Evolutionary conservation across 2,888 invertebrate genomes (phyloP), one percentile per base, ranked within the genome.

Genomic region (Strigamia transsilvanica): DNA sequence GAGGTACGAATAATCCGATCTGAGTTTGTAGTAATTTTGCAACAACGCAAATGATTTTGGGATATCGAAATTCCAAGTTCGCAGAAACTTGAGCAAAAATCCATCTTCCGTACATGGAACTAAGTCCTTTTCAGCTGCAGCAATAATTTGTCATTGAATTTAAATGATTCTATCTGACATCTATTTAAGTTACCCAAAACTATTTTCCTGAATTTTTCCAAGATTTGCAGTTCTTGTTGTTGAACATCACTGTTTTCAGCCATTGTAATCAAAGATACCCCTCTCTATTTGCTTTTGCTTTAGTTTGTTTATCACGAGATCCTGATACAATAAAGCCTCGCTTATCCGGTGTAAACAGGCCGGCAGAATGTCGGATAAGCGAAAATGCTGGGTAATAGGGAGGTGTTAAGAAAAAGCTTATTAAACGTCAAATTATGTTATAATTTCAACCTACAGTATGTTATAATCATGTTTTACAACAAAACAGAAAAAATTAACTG

Each of bases 1-100:
- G 10, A 38, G 38, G 38, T 38, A 7, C 38, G 38, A 2, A 38
- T 4, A 4, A 10, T 38, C 38, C 1, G 9, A 38, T 38, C 38
- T 46, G n/a, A 66, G 12, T 66, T 66, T 66, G 23, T 66, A 66
- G 23, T 66, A 66, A 66, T 66, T 66, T 21, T 23, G 12, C 23
- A 21, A 10, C 18, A 66, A 66, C 23, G 5, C 3, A 6, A 66
- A 21, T 23, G 61, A 21, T 66, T 66, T 66, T 1, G 6, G 4
- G 7, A 3, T 23, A 9, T 66, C 61, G 18, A 66, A 66, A 66
- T 66, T 23, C 21, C 61, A 66, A 1, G 18, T 18, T 1, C 61
- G 18, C n/a, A 66, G 61, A 66, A 66, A 21, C 23, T 66, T 66
- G 6, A 66, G 61, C 5, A 66, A 12, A 23, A 66, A 66, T 1